Evolutionary conservation across 2,888 invertebrate species (phyloP), one percentile per base, ranked within the genome.

Genomic region (Drosophila mulleri): DNA sequence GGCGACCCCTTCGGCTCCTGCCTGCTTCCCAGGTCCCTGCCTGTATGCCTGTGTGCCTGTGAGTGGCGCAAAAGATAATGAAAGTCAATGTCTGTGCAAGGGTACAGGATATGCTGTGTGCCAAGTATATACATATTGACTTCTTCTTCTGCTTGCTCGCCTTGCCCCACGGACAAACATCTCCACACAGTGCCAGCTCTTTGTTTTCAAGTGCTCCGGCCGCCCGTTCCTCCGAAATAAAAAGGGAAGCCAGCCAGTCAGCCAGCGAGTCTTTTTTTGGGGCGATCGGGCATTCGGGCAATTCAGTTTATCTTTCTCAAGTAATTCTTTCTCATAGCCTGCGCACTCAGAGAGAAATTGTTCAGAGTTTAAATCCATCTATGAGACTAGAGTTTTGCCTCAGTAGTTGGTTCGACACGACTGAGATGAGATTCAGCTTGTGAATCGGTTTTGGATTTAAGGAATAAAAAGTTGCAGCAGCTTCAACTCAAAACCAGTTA

Each of bases 21-120:
- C n/a, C 59, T 59, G 20, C 57, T 44, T 42, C n/a, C 41, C 9
- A 54, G 2, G 45, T 37, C 29, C 47, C 58, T 39, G 23, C 12
- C 39, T 32, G 1, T 37, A 8, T 5, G 14, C 37, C 29, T 8
- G 29, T 29, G 29, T 35, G 56, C 62, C 54, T 42, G 45, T 65
- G 80, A 83, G 79, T 80, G 84, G 86, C 80, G 83, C 84, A 78
- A 71, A 66, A 87, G 89, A 89, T 86, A 86, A 89, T 86, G 89
- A 87, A 89, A 89, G 86, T 89, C 86, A 86, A 86, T 81, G 86
- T 76, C 82, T 86, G 79, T 37, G 80, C 85, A 89, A 86, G 89
- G 89, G 89, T 87, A 89, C 85, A 86, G 85, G 85, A 86, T 86
- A 89, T 79, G 81, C 77, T 56, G 48, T 63, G 23, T 65, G 62